These are phyloP conservation scores for Nipponia nippon DNA, from an alignment of 2,113 vertebrate genomes.

Conservation along the genomic window DNA sequence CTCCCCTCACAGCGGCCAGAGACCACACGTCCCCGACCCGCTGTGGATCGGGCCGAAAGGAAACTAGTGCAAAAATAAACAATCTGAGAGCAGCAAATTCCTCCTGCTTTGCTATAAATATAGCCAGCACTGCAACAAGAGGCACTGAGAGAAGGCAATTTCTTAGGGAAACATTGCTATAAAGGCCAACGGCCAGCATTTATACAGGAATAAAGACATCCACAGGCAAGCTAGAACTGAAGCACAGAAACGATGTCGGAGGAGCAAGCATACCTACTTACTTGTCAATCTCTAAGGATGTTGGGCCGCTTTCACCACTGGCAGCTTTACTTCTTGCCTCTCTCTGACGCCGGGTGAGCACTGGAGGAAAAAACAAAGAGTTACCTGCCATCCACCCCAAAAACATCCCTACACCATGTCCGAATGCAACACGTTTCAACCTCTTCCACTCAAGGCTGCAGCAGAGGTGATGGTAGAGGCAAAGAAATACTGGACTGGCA, in stretches of 20 bases:
- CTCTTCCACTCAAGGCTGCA: not conserved
- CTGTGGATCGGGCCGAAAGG: not conserved
- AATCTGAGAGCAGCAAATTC: slow-evolving; percentile 9
- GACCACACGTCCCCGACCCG: not conserved
- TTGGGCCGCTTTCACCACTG: not conserved
- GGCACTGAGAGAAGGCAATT: not conserved
- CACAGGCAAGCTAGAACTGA: not conserved
- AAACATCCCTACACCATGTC: not conserved
- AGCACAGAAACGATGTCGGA: not conserved
- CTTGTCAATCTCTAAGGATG: slow-evolving; percentile 65
- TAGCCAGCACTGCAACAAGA: not conserved
- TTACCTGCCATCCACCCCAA: not conserved
- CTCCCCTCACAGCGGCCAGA: not conserved
- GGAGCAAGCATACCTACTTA: slow-evolving; percentile 67
- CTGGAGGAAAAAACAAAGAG: slow-evolving; percentile 7
- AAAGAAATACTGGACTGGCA: not conserved
- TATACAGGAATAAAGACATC: not conserved
- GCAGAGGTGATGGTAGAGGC: not conserved
- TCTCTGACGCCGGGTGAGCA: slow-evolving; percentile 69
- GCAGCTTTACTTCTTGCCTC: slow-evolving; percentile 50
- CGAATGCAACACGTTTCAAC: not conserved
- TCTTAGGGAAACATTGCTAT: not conserved
- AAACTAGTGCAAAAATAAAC: slow-evolving; percentile 34
- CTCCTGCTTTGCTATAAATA: not conserved
- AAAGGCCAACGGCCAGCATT: not conserved